Evolutionary conservation across 2,888 invertebrate genomes (phyloP), one percentile per base, ranked within the genome.

Genomic region (Drosophila prostipennis): DNA sequence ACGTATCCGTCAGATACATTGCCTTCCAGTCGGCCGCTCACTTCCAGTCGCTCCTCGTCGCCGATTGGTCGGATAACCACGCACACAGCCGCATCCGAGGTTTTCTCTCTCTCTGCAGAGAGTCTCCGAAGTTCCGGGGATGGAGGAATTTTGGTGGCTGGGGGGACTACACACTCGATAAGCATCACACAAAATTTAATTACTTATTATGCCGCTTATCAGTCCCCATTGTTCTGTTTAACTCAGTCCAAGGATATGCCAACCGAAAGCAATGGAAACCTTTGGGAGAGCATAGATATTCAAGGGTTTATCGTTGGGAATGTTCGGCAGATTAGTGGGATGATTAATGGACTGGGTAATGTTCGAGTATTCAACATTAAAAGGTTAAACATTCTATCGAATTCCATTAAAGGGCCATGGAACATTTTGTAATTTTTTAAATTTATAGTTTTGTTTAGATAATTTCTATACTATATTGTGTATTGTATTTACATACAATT

Each of bases 21-120:
- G 48, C 46, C 60, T 61, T 63, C 39, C 60, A 71, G 26, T 71
- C 87, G 68, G 23, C 26, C 60, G 11, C 13, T 42, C 26, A 51
- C 52, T 87, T 83, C 83, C 83, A 83, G 80, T 67, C 45, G 52
- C 32, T 43, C 26, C 63, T 40, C 46, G 13, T 2, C 29, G 53
- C 48, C 64, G 67, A 84, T 89, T 84, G 84, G 84, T 84, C 89
- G 84, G 89, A 84, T 89, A 84, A 89, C 45, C 60, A 26, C 54
- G 16, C 63, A 53, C 59, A 63, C 65, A 43, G 29, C 16, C 43
- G 48, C 56, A 14, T 7, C 23, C 55, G 51, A 10, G 19, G 16
- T 10, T 23, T 14, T 10, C 37, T 42, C 59, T 45, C 60, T 45
- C 29, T 49, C 29, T 32, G 58, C 61, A 16, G 48, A 45, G 69